These are phyloP conservation scores for Sinocyclocheilus rhinocerous DNA, from an alignment of 2,113 vertebrate species.

Conservation along the genomic window DNA sequence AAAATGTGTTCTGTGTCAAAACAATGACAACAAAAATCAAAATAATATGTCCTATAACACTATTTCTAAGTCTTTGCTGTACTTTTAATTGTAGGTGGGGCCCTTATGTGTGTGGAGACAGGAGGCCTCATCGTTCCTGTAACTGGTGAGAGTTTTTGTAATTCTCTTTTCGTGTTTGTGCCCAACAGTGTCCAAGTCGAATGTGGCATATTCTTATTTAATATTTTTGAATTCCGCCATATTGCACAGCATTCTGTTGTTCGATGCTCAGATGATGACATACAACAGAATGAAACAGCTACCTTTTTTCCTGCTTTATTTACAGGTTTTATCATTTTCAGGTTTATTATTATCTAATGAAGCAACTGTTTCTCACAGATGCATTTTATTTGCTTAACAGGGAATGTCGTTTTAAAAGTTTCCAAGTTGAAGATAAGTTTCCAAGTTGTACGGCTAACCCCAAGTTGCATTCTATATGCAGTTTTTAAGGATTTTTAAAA, in stretches of 20 bases:
- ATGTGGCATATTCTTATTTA: neutral
- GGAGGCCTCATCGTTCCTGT: neutral
- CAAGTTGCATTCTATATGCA: neutral
- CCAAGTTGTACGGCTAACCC: neutral
- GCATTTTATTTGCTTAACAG: too few relatives aligned
- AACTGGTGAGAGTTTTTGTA: neutral
- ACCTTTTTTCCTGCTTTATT: neutral
- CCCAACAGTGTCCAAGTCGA: neutral
- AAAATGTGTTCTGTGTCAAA: slow-evolving; percentile 35
- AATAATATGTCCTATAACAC: neutral
- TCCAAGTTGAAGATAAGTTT: neutral
- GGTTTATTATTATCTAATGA: neutral
- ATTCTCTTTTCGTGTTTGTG: neutral
- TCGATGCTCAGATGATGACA: neutral
- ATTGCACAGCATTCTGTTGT: neutral
- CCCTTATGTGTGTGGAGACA: neutral
- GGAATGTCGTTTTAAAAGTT: too few relatives aligned
- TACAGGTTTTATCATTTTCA: neutral
- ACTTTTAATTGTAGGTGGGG: neutral
- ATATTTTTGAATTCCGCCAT: neutral
- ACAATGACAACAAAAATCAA: neutral
- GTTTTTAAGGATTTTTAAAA: neutral
- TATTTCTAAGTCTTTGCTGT: neutral
- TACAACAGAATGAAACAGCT: neutral
- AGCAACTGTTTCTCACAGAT: too few relatives aligned